phyloP scores from a whole-genome alignment of 2,797 vertebrate species.

The Oceanodroma leucorhoa region DNA sequence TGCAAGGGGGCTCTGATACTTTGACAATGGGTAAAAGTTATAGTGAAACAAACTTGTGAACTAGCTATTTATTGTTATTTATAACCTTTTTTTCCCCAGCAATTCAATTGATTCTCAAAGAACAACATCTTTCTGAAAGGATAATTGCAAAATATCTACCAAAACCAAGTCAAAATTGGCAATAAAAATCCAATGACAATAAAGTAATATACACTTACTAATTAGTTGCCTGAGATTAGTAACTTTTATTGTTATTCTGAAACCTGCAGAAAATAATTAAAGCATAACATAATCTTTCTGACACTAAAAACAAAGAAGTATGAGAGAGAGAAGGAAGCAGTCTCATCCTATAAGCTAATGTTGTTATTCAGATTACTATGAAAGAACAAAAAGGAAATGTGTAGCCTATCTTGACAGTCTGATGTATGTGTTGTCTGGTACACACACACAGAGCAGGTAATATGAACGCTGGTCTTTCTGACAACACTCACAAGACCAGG shows the following conservation, averaged over 20 bases:
- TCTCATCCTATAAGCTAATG: background rate
- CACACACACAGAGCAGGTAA: background rate
- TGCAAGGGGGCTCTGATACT: background rate
- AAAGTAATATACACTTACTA: background rate
- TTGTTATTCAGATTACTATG: background rate
- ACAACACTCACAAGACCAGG: background rate
- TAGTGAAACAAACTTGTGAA: background rate
- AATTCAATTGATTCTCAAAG: background rate
- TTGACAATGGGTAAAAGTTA: background rate
- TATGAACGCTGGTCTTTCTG: background rate
- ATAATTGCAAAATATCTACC: background rate
- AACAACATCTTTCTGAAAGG: background rate
- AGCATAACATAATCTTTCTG: background rate
- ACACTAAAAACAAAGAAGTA: background rate
- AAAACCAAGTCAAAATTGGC: background rate
- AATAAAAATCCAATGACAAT: background rate
- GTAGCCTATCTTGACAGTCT: background rate
- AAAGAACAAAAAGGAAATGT: background rate
- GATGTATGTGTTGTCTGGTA: background rate
- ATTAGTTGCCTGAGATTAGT: background rate
- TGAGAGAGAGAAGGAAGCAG: background rate
- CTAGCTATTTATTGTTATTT: background rate
- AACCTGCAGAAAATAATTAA: background rate
- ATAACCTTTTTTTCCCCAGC: background rate
- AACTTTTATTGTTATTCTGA: background rate